Conservation (phyloP, 2,113 vertebrate species). For the Serinus canaria region DNA sequence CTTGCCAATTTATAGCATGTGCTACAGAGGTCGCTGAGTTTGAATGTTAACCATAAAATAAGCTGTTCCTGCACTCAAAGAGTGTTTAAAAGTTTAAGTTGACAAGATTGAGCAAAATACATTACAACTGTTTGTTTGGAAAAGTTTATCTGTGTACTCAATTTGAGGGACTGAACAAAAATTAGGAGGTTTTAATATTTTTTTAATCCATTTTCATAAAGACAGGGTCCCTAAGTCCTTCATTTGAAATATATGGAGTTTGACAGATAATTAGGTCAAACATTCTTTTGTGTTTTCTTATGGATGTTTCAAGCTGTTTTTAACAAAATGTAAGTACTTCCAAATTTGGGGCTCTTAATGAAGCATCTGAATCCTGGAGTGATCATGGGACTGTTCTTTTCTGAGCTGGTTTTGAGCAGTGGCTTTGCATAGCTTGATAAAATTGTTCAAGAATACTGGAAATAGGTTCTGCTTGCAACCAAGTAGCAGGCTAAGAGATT, state of each 20-base stretch:
- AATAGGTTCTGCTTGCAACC: not conserved
- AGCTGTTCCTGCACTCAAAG: not conserved
- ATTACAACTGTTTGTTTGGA: not conserved
- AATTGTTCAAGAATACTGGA: not conserved
- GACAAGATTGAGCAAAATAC: not conserved
- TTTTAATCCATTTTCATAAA: not conserved
- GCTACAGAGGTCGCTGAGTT: not conserved
- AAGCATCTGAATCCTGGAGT: not conserved
- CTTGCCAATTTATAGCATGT: not conserved
- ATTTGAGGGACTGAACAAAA: not conserved
- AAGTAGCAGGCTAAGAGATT: not conserved
- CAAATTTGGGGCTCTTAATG: not conserved
- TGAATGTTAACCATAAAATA: not conserved
- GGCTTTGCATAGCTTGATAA: not conserved
- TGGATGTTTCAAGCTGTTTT: slow-evolving; percentile 11
- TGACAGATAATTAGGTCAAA: slow-evolving; percentile 26
- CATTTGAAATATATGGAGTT: not conserved
- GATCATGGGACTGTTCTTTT: not conserved
- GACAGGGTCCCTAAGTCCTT: not conserved
- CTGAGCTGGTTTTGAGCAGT: not conserved
- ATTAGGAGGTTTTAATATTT: not conserved
- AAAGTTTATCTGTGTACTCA: not conserved
- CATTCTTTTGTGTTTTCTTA: slow-evolving; percentile 29
- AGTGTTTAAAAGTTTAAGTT: not conserved
- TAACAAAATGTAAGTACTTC: not conserved